Base-by-base conservation (phyloP, 1,140 invertebrate species). In the Microplitis demolitor region DNA sequence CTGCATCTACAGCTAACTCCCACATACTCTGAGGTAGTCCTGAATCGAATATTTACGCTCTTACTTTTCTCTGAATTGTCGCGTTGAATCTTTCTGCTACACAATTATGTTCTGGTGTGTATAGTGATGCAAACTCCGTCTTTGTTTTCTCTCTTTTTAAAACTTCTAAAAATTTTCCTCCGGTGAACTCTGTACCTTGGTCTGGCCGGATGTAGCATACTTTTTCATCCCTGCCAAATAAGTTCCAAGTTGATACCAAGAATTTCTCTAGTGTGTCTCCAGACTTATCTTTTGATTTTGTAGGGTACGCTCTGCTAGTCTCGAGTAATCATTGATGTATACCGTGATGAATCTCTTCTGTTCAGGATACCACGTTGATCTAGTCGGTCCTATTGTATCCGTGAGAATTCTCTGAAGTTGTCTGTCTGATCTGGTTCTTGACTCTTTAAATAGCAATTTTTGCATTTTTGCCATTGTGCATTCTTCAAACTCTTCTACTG, bases 51-150 rank as follows among this genome's bases (percentile, higher is more conserved):
- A 87, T 66, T 63, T 83, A 74, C 5, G 79, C 62, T 61, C 80
- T 39, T 5, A 80, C 78, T 61, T 75, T 76, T 8, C 78, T 74
- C 9, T 77, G 73, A 3, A 85, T 72, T 0, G 78, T 85, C 53
- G 83, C 68, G 68, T 85, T 86, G 37, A 79, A 78, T 53, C 84
- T 53, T 73, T 87, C 81, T 8, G 79, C 66, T 6, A 79, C 73
- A 13, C 82, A 83, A 75, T 87, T 87, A 66, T 81, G 78, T 63
- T 83, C 66, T 61, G 83, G 81, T 4, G 79, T 78, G 61, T 85
- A 78, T 3, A 76, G 77, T 62, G 54, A 54, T 6, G 63, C 66
- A n/a, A 72, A 24, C 39, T 71, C 51, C 6, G 33, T 45, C 66
- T 78, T 69, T 61, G 39, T 54, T 53, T 53, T 62, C 24, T 64